phyloP scores from a whole-genome alignment of 2,113 vertebrate genomes.

The Sturnus vulgaris region DNA sequence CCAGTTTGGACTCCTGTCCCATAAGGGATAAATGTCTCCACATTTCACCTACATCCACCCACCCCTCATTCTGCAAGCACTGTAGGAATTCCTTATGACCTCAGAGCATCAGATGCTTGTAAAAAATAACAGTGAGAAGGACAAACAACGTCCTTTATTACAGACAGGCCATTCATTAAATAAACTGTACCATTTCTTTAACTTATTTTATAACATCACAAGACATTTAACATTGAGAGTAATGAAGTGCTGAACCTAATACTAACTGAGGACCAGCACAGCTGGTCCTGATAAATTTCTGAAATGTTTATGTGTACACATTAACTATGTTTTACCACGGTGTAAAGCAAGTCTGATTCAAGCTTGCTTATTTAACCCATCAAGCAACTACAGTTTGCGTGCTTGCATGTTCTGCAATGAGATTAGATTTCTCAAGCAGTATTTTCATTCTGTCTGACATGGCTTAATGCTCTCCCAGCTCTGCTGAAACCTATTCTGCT shows the following conservation, averaged over 20 bases:
- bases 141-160: neutral
- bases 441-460: neutral
- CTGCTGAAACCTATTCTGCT: slow-evolving; percentile 20
- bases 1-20: neutral
- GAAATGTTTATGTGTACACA: neutral
- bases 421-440: slow-evolving; percentile 18
- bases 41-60: neutral
- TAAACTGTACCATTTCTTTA: neutral
- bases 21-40: neutral
- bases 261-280: neutral
- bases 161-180: neutral
- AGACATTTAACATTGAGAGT: neutral
- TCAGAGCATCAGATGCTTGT: neutral
- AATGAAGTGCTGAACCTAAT: neutral
- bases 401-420: neutral
- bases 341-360: neutral
- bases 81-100: neutral
- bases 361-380: neutral
- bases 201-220: neutral
- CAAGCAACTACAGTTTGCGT: neutral
- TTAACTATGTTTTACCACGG: neutral
- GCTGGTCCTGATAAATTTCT: neutral
- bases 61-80: neutral
- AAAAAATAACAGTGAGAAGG: neutral
- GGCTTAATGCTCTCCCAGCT: neutral